Conservation (phyloP, 1,140 invertebrate genomes). For the Sitobion miscanthi region DNA sequence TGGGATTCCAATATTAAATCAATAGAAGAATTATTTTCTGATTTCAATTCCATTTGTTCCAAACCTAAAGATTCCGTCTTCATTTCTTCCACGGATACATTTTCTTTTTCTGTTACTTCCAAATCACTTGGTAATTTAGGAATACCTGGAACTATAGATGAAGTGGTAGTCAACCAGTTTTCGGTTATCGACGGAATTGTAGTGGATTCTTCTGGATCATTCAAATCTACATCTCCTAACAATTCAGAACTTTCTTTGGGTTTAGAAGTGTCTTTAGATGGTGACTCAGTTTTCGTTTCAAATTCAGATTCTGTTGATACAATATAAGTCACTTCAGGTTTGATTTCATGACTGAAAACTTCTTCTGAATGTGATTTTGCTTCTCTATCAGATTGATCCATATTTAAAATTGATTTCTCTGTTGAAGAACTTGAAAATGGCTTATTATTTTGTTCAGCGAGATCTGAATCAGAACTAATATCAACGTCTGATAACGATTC, state of each 20-base stretch:
- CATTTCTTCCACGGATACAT: background rate
- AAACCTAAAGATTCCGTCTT: background rate
- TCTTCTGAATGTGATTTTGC: slow-evolving; percentile 35
- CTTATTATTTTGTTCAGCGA: background rate
- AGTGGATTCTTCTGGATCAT: slow-evolving; percentile 5
- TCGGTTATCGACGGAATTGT: background rate
- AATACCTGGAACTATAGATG: background rate
- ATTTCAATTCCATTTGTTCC: slow-evolving; percentile 26
- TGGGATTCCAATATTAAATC: background rate
- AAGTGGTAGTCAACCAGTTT: slow-evolving; percentile 35
- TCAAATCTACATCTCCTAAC: background rate
- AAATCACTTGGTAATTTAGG: slow-evolving; percentile 42
- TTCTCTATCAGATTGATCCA: slow-evolving; percentile 38
- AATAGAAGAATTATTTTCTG: slow-evolving; percentile 6
- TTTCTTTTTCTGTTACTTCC: slow-evolving; percentile 43
- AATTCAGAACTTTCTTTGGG: background rate
- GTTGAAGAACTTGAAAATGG: background rate
- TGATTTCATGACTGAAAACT: slow-evolving; percentile 46
- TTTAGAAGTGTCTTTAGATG: background rate
- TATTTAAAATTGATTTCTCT: background rate
- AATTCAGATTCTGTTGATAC: slow-evolving; percentile 49
- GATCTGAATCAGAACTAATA: slow-evolving; percentile 29
- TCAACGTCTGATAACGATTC: slow-evolving; percentile 48
- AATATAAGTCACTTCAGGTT: slow-evolving; percentile 41
- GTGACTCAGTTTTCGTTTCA: slow-evolving; percentile 26